Base-by-base conservation (phyloP, 2,888 invertebrate genomes). In the Yponomeuta cagnagella region DNA sequence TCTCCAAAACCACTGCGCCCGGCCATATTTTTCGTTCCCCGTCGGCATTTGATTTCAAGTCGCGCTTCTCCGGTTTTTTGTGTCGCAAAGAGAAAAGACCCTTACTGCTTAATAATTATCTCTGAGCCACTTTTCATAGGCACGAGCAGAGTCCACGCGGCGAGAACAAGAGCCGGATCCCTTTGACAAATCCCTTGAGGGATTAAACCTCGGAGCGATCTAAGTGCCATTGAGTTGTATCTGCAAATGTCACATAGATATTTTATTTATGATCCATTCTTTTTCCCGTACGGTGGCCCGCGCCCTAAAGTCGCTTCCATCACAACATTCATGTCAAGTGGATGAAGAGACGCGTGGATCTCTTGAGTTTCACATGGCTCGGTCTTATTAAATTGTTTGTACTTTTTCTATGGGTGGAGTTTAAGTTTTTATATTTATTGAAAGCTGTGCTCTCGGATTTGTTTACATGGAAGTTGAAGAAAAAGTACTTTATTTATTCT, bases 181-280 rank as follows among this genome's bases (percentile, higher is more conserved):
- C 52, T 58, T 58, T 58, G 52, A 58, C 52, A 15, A 58, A 58
- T 58, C 52, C 52, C 52, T 15, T 58, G 52, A 58, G 52, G 52
- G 52, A 58, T 58, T 58, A 58, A 58, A 58, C 15, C 52, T 12
- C 52, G 15, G 15, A 58, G 52, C 52, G 52, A 58, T 58, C 52
- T 58, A 58, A 58, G 52, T 58, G 52, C 52, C 52, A 58, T 58
- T 58, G 52, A 58, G 52, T 58, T 58, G 52, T 58, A 12, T 58
- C 52, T 58, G 52, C 3, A 58, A 58, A 58, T 58, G 52, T 58
- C 52, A 58, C 52, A 58, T 58, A 58, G 52, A 58, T 58, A 15
- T 58, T 58, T 58, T 58, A 58, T 58, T 58, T 58, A 58, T 58
- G 52, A 58, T 15, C 52, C 12, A 58, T 58, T 15, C 52, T 58